Conservation (phyloP, 2,113 vertebrate species). For the Nesogale talazaci region DNA sequence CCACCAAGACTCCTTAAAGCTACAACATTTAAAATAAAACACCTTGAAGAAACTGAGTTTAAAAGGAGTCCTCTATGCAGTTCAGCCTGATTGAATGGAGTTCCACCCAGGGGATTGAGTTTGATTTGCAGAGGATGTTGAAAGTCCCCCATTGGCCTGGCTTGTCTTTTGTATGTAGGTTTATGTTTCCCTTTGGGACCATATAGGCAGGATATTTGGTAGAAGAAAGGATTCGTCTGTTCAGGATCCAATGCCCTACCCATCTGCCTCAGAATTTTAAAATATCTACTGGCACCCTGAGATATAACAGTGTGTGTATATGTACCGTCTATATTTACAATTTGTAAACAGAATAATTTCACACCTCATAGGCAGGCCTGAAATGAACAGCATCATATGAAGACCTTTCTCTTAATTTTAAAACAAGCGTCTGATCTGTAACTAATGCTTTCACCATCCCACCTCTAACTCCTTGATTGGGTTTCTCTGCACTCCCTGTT, state of each 20-base stretch:
- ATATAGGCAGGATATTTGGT: background rate
- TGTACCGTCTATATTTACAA: background rate
- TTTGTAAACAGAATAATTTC: slow-evolving; percentile 38
- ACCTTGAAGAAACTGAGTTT: slow-evolving; percentile 31
- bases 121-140: background rate
- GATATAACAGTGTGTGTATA: background rate
- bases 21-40: slow-evolving; percentile 16
- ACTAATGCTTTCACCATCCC: background rate
- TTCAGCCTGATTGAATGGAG: background rate
- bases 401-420: background rate
- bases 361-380: background rate
- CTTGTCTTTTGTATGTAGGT: background rate
- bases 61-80: background rate
- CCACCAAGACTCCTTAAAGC: background rate
- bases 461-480: background rate
- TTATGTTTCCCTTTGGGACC: background rate
- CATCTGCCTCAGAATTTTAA: slow-evolving; percentile 47
- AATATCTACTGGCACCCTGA: background rate
- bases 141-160: background rate
- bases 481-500: background rate
- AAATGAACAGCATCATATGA: background rate
- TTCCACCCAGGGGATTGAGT: background rate
- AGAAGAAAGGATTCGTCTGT: background rate
- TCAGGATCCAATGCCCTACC: slow-evolving; percentile 3
- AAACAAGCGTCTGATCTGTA: background rate